Evolutionary conservation across 2,797 vertebrate species (phyloP).

Genomic region (Lepilemur septentrionalis): DNA sequence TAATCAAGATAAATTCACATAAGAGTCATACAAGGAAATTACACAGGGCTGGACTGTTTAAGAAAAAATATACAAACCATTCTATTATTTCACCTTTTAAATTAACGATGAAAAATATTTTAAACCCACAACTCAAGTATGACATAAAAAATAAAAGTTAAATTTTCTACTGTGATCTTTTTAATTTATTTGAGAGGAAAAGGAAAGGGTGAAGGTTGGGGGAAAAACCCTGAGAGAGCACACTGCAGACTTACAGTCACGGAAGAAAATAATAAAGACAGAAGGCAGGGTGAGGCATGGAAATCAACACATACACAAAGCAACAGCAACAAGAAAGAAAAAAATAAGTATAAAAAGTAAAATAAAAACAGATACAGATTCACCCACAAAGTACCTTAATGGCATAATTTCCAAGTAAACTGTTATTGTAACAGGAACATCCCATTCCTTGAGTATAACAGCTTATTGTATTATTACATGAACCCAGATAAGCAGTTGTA

Average conservation of each 20-base stretch:
- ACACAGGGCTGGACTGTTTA: neutral
- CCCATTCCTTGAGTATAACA: neutral
- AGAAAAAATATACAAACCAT: constrained; percentile 16
- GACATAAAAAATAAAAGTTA: neutral
- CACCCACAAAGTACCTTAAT: neutral
- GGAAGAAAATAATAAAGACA: neutral
- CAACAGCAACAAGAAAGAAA: neutral
- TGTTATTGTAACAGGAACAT: neutral
- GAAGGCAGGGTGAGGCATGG: neutral
- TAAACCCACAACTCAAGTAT: neutral
- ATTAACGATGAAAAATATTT: constrained; percentile 37
- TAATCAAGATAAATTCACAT: constrained; percentile 41
- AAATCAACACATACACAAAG: neutral
- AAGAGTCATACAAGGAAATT: neutral
- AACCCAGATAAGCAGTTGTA: neutral
- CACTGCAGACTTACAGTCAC: neutral
- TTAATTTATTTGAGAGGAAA: neutral
- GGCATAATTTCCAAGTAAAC: neutral
- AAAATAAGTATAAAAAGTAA: constrained; percentile 5
- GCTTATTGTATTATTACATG: neutral
- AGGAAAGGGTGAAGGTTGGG: neutral
- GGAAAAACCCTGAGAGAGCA: neutral
- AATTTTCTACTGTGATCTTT: neutral
- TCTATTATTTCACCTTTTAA: neutral
- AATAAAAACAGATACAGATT: neutral